Evolutionary conservation across 2,113 vertebrate species (phyloP), one percentile per base, ranked within the genome.

Genomic region (Tauraco erythrolophus): DNA sequence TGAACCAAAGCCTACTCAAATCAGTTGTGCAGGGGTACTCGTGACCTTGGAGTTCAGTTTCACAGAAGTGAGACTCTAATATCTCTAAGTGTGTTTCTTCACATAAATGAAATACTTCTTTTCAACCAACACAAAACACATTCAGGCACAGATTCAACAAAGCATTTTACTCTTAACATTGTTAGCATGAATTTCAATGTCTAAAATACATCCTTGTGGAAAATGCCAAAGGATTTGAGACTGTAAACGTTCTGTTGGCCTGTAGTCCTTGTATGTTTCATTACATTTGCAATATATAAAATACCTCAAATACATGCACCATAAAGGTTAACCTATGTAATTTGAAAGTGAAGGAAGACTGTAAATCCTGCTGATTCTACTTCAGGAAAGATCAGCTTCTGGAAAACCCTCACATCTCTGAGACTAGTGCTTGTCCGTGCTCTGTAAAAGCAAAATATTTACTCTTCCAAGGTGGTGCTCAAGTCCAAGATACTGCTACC

Each of bases 401-500:
- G 90, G 16, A 51, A 87, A 92, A 33, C 12, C 31, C 24, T 90
- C 39, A 66, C 24, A 75, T 75, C 25, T 65, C 46, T 75, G 51
- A 66, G 35, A 75, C 9, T 46, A 9, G 51, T 80, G 18, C 9
- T 77, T 37, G 72, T 31, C 6, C 4, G 11, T 43, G 33, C 27
- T 69, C n/a, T 66, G 61, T 7, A 23, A 85, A 82, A 82, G 9
- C n/a, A 88, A 88, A 95, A 76, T 85, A 91, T 90, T 95, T 92
- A 57, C 9, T 80, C 9, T 77, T 83, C 15, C 16, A 41, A 92
- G 92, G 50, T 74, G 50, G 14, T 18, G 9, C 30, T 83, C 80
- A 76, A 79, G 11, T 30, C 19, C 37, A 70, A 72, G 62, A 65
- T n/a, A 37, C 17, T 77, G 31, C 41, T 85, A 28, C 19, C n/a